Percentiles rank a stretch among this genome's conserved stretches.
Evolutionary conservation across 2,113 vertebrate species (phyloP).

Genomic region (Calidris pygmaea): DNA sequence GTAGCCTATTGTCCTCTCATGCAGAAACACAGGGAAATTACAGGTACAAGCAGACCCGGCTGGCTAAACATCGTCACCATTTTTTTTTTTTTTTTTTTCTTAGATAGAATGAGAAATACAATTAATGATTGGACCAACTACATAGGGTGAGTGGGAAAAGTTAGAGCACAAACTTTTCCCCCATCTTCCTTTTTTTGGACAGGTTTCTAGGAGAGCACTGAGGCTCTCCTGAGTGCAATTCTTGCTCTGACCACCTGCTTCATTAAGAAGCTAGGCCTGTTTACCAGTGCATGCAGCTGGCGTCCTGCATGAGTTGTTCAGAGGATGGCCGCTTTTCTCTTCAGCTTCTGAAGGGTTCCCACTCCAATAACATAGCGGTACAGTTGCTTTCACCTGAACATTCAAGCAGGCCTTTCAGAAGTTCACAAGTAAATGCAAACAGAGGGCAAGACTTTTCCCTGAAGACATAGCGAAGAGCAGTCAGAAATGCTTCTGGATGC

Average conservation of each 20-base stretch:
- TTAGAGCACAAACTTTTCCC: not conserved
- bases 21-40: not conserved
- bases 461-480: not conserved
- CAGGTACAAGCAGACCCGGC: not conserved
- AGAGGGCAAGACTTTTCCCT: not conserved
- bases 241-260: not conserved
- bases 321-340: not conserved
- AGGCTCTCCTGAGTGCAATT: not conserved
- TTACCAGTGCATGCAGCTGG: not conserved
- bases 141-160: not conserved
- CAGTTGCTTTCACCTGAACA: not conserved
- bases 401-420: not conserved
- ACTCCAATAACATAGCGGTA: not conserved
- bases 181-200: not conserved
- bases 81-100: not conserved
- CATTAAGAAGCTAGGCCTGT: not conserved
- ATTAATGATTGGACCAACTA: not conserved
- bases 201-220: not conserved
- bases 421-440: not conserved
- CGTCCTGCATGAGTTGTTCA: not conserved
- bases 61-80: not conserved
- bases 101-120: not conserved
- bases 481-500: not conserved
- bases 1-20: not conserved
- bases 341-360: not conserved